Conservation (phyloP, 2,113 vertebrate genomes). For the Labeo catla region DNA sequence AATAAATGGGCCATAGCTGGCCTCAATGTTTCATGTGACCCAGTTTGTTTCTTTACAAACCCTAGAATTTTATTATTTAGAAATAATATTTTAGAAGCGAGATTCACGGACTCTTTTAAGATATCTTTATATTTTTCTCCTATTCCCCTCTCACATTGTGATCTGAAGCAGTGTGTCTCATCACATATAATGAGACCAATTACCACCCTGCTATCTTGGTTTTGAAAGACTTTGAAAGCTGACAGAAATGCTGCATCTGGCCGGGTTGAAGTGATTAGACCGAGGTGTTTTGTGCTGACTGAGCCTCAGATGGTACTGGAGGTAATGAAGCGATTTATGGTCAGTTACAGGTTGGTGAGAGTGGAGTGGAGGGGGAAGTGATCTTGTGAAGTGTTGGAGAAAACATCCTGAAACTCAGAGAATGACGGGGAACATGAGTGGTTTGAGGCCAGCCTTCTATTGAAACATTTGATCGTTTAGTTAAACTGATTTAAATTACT, state of each 20-base stretch:
- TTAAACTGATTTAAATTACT: not conserved
- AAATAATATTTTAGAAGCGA: not conserved
- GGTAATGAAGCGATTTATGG: constrained; percentile 33
- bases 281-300: constrained; percentile 17
- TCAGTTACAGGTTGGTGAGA: constrained; percentile 19
- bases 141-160: not conserved
- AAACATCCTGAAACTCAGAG: not conserved
- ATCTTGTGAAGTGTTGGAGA: constrained; percentile 10
- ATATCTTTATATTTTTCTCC: not conserved
- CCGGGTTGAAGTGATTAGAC: constrained; percentile 41
- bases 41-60: not conserved
- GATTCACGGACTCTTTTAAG: not conserved
- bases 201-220: constrained; percentile 37
- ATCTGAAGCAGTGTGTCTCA: constrained; percentile 25
- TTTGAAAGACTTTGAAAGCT: constrained; percentile 40
- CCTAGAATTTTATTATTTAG: not conserved
- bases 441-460: not conserved
- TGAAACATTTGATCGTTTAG: not conserved
- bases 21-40: not conserved
- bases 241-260: constrained; percentile 22
- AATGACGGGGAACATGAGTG: not conserved
- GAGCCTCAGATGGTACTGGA: constrained; percentile 5
- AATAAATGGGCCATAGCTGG: not conserved
- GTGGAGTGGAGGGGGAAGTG: not conserved
- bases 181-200: constrained; percentile 52